Evolutionary conservation across 1,140 invertebrate genomes (phyloP), one percentile per base, ranked within the genome.

Genomic region (Venustaconcha ellipsiformis): DNA sequence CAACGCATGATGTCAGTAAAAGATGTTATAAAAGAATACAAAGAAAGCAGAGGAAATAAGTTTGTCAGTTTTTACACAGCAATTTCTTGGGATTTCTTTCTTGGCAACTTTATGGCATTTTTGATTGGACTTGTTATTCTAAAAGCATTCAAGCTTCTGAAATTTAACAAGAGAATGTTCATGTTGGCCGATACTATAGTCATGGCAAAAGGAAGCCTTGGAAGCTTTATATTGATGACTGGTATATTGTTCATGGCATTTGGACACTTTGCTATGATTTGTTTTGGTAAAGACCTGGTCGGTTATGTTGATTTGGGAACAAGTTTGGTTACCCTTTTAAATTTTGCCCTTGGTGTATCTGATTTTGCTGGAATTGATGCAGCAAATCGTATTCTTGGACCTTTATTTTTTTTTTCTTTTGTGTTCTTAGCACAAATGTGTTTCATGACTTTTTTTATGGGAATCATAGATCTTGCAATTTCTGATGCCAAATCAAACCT

Each of bases 31-130:
- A 65, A 74, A n/a, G 62, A 82, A 18, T 83, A 76, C 23, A 64
- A 56, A 30, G 55, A 70, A 23, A 58, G 62, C 55, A 26, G 67
- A 20, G 69, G 60, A 13, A n/a, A 67, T 15, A 62, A 55, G 8
- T 84, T 82, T 72, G 70, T 79, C 20, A 83, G 79, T 73, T 84
- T 84, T 67, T 80, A 83, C 37, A 78, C 78, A 11, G 78, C 80
- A 48, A 30, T 81, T 23, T 82, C 67, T 15, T 83, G 78, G 80
- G 80, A 82, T 23, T 78, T 76, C 48, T 67, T 79, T 30, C 75
- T 83, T 48, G 55, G 67, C 1, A 82, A 83, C 60, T 23, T 80
- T 1, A 72, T 84, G 74, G 81, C 78, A 23, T 75, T 73, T 62
- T 59, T 83, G 17, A 76, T 82, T 13, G 62, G 68, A 14, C 23